Evolutionary conservation across 2,797 vertebrate genomes (phyloP), one percentile per base, ranked within the genome.

Genomic region (Margarornis squamiger): DNA sequence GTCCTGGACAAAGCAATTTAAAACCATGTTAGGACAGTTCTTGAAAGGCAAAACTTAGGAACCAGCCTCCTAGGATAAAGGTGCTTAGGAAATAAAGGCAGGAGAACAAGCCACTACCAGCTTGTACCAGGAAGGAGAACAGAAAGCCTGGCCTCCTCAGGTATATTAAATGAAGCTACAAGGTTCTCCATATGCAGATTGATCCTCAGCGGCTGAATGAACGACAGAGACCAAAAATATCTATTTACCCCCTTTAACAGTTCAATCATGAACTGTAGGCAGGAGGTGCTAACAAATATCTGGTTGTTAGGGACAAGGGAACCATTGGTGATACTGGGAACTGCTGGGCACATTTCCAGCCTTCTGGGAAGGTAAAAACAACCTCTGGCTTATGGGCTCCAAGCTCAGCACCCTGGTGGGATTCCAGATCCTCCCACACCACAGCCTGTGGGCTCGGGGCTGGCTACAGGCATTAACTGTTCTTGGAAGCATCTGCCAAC

Each of bases 401-500:
- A 71, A 80, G 61, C 29, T 83, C 32, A 83, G 54, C 1, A 5
- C 3, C 21, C 22, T 5, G 0, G 38, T 43, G 61, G 58, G 76
- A 90, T 95, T 92, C 89, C 66, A 92, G 66, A 66, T 84, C 70
- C 66, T 94, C 68, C 68, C 57, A 84, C 66, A 88, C 16, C 4
- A 4, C 27, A 80, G 92, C 26, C 74, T 71, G 74, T 59, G 67
- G 88, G 71, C 52, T 94, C 0, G 0, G n/a, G 67, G 66, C 73
- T 92, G 88, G 92, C 0, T 6, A 85, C 71, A 93, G 77, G 86
- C 85, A 94, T 94, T 88, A 93, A 74, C 49, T 86, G 81, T 92
- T 92, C 89, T 93, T 94, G 92, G 84, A 96, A 92, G 75, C 89
- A 90, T 95, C 78, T 89, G 93, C 93, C 85, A 92, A 26, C 51